phyloP scores from a whole-genome alignment of 2,888 invertebrate species.

The Penaeus monodon region DNA sequence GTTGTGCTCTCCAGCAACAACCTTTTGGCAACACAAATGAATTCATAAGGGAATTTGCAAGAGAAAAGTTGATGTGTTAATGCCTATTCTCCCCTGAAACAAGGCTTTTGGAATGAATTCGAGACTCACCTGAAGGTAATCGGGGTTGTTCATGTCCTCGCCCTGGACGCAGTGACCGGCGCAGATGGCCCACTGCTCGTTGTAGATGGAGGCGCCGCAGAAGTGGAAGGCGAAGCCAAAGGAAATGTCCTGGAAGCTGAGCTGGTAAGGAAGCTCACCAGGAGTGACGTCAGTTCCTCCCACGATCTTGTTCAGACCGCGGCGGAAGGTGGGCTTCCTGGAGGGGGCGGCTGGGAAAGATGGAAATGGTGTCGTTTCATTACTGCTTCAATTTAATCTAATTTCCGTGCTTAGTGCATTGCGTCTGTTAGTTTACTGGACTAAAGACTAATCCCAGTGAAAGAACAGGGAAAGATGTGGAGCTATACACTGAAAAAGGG shows the following conservation, averaged over 20 bases:
- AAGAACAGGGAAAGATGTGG: no score
- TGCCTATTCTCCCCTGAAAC: no score
- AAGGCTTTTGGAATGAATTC: no score
- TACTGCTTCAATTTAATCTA: not conserved
- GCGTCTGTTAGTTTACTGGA: no score
- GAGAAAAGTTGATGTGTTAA: no score
- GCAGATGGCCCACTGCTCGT: constrained; percentile 16
- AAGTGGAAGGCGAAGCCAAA: constrained; percentile 41
- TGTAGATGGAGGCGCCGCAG: constrained; percentile 53
- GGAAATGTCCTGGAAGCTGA: constrained; percentile 51
- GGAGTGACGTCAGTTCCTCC: constrained; percentile 53
- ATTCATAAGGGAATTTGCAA: no score
- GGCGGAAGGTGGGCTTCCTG: constrained; percentile 17
- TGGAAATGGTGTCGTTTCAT: not conserved
- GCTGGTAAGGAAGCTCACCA: constrained; percentile 59
- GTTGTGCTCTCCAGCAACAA: constrained; percentile 69
- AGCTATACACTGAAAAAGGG: no score
- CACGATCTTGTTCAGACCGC: constrained; percentile 47
- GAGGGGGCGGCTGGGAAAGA: constrained; percentile 23
- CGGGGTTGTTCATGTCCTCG: constrained; percentile 20
- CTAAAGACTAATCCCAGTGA: no score
- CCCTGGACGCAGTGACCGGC: constrained; percentile 43
- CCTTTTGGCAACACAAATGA: no score
- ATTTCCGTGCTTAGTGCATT: no score
- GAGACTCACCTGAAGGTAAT: constrained; percentile 8